These are phyloP conservation scores for Meandrusa payeni DNA, from an alignment of 2,888 invertebrate genomes.

Conservation along the genomic window DNA sequence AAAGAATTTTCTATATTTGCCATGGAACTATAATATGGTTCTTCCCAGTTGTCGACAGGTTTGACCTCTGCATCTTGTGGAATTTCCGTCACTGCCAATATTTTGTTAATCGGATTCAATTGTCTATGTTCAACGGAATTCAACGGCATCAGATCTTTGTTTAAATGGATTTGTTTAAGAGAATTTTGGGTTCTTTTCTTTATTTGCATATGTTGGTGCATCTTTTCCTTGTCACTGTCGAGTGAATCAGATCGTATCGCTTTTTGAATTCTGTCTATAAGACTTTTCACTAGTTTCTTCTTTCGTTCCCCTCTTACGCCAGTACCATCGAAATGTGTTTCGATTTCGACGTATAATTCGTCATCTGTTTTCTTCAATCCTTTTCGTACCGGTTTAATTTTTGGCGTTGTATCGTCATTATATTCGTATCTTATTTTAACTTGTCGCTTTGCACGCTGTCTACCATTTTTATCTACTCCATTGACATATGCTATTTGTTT, in stretches of 20 bases:
- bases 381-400: slow-evolving; percentile 29
- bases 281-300: slow-evolving; percentile 52
- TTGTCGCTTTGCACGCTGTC: slow-evolving; percentile 53
- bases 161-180: slow-evolving; percentile 36
- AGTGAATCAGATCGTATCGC: slow-evolving; percentile 49
- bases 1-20: slow-evolving; percentile 59
- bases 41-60: slow-evolving; percentile 41
- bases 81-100: slow-evolving; percentile 15
- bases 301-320: slow-evolving; percentile 60
- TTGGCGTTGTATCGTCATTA: slow-evolving; percentile 29
- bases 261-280: slow-evolving; percentile 64
- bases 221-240: slow-evolving; percentile 35
- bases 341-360: slow-evolving; percentile 67
- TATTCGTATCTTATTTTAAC: slow-evolving; percentile 47
- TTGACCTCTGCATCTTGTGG: slow-evolving; percentile 3
- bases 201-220: slow-evolving; percentile 41
- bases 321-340: slow-evolving; percentile 68
- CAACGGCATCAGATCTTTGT: slow-evolving; percentile 36
- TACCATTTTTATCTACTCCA: not conserved
- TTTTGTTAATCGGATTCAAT: slow-evolving; percentile 51
- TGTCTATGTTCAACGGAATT: slow-evolving; percentile 41
- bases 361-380: slow-evolving; percentile 46
- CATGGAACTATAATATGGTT: slow-evolving; percentile 36
- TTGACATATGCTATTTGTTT: not conserved
- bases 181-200: slow-evolving; percentile 58